A percentile compares a stretch with the other conserved stretches of the same genome.
Evolutionary conservation across 2,888 invertebrate genomes (phyloP).

Genomic region (Megastigmus dorsalis): DNA sequence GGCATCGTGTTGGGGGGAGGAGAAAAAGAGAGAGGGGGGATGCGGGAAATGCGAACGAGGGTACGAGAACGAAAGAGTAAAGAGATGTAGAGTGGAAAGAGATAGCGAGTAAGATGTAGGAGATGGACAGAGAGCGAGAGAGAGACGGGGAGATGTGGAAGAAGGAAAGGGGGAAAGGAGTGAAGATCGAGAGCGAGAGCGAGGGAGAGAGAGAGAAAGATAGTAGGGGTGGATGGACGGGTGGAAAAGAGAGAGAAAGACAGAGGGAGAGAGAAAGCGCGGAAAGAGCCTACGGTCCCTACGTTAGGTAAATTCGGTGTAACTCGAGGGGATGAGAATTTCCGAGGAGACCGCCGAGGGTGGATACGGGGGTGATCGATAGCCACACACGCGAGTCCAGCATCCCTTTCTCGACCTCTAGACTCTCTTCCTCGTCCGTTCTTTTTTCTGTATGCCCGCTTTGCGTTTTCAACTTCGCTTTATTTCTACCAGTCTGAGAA

Average conservation of each 20-base stretch:
- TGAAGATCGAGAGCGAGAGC: background rate
- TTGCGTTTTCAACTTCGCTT: background rate
- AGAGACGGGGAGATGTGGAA: no score
- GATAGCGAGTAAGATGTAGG: conserved; percentile 59
- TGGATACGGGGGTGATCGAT: conserved; percentile 60
- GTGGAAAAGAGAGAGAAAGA: conserved; percentile 57
- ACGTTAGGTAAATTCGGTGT: conserved; percentile 72
- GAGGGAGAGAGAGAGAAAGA: conserved; percentile 49
- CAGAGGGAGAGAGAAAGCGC: conserved; percentile 54
- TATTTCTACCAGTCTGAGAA: background rate
- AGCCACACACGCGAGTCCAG: conserved; percentile 63
- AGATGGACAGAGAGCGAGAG: conserved; percentile 60
- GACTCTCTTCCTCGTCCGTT: conserved; percentile 50
- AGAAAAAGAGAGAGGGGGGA: conserved; percentile 42
- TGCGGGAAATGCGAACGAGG: conserved; percentile 19
- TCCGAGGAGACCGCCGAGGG: conserved; percentile 59
- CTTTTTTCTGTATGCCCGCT: background rate
- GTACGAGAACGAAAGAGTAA: conserved; percentile 31
- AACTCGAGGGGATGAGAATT: conserved; percentile 67
- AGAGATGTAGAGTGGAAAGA: conserved; percentile 54
- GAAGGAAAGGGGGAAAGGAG: conserved; percentile 34
- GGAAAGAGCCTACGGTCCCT: conserved; percentile 64
- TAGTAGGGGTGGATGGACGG: conserved; percentile 47
- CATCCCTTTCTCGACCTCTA: conserved; percentile 57
- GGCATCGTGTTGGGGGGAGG: background rate